A percentile compares a stretch with the other conserved stretches of the same genome.
These are phyloP conservation scores for Caenorhabditis afra DNA, from an alignment of 2,888 invertebrate genomes.

Conservation along the genomic window DNA sequence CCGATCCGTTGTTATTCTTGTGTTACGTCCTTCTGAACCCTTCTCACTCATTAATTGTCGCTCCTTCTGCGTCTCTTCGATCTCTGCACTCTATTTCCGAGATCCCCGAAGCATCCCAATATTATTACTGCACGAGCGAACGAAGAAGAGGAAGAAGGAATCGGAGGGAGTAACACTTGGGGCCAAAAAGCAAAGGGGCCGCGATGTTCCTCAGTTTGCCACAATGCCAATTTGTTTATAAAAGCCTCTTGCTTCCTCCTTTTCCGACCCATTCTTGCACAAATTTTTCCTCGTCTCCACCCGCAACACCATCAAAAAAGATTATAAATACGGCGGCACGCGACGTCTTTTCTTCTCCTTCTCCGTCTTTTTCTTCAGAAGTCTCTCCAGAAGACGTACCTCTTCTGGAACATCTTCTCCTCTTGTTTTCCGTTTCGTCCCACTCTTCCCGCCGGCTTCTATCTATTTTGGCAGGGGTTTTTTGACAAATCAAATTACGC, in stretches of 20 bases:
- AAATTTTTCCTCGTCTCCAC: slow-evolving; percentile 22
- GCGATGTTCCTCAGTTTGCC: slow-evolving; percentile 20
- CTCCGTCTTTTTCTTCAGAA: slow-evolving; percentile 6
- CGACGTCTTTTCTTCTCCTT: slow-evolving; percentile 21
- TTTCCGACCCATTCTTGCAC: slow-evolving; percentile 17
- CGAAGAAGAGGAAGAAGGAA: background rate
- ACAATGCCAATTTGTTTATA: slow-evolving; percentile 48
- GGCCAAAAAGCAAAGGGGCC: too few relatives aligned
- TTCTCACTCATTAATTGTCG: slow-evolving; percentile 39
- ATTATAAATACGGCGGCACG: slow-evolving; percentile 56
- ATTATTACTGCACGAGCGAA: slow-evolving; percentile 38
- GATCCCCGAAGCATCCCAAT: slow-evolving; percentile 20
- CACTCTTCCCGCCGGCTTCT: background rate
- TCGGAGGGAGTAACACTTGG: too few relatives aligned
- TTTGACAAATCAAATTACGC: slow-evolving; percentile 50
- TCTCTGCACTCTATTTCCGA: slow-evolving; percentile 7
- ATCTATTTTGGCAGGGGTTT: slow-evolving; percentile 18
- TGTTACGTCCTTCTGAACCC: slow-evolving; percentile 11
- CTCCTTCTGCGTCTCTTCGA: slow-evolving; percentile 34
- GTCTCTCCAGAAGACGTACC: slow-evolving; percentile 21
- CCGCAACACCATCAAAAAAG: slow-evolving; percentile 43
- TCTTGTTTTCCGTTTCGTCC: slow-evolving; percentile 5
- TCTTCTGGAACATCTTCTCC: slow-evolving; percentile 29
- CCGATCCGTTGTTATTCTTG: slow-evolving; percentile 34
- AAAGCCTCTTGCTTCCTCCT: slow-evolving; percentile 15